A percentile compares a stretch with the other conserved stretches of the same genome.
Conservation (phyloP, 2,888 invertebrate genomes). For the Ischnura elegans region DNA sequence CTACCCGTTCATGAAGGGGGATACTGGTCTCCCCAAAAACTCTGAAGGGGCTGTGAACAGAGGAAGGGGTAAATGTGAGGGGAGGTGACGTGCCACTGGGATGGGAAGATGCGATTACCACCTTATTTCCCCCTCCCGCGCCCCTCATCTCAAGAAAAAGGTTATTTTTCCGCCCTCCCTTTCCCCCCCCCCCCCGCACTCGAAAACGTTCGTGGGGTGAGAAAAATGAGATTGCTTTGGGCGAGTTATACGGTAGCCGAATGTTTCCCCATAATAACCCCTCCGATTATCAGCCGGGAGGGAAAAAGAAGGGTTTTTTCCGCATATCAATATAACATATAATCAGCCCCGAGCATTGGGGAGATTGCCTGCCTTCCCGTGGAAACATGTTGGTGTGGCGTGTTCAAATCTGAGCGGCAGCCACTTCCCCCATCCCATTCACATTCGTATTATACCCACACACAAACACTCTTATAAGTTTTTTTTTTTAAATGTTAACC, state of each 20-base stretch:
- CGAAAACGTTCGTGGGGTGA: not conserved
- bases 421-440: too few species aligned
- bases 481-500: not conserved
- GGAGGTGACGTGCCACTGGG: not conserved
- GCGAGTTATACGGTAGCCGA: conserved; percentile 38
- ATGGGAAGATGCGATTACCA: not conserved
- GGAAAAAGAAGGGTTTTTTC: not conserved
- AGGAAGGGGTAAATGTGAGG: not conserved
- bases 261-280: conserved; percentile 9
- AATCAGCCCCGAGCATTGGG: conserved; percentile 1
- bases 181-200: not conserved
- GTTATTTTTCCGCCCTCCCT: not conserved
- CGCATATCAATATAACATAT: conserved; percentile 35
- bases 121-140: not conserved
- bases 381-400: not conserved
- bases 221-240: not conserved
- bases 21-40: too few species aligned
- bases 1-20: too few species aligned
- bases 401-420: conserved; percentile 16
- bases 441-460: not conserved
- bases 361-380: not conserved
- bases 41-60: not conserved
- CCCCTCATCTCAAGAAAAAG: not conserved
- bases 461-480: not conserved
- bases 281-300: conserved; percentile 23